Evolutionary conservation across 1,140 invertebrate genomes (phyloP).

Genomic region (Sinonovacula constricta): DNA sequence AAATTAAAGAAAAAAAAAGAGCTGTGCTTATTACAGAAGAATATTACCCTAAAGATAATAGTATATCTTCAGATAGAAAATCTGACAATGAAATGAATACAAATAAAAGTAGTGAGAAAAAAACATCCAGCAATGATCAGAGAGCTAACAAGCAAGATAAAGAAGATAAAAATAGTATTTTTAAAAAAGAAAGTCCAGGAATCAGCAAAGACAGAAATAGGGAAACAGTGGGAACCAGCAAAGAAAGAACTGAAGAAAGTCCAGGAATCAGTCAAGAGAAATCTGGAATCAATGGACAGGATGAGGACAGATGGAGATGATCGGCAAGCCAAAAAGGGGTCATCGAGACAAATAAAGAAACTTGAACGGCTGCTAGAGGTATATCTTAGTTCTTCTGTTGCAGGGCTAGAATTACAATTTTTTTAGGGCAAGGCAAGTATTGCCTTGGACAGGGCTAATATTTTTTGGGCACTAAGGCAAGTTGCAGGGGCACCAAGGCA

Average conservation of each 20-base stretch:
- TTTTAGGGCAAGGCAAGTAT: neutral
- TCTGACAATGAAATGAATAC: neutral
- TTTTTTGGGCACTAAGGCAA: too few species aligned
- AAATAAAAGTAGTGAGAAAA: neutral
- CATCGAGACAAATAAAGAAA: constrained; percentile 32
- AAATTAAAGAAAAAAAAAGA: neutral
- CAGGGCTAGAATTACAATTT: neutral
- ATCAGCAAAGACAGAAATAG: neutral
- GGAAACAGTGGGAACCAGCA: neutral
- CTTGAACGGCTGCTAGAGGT: constrained; percentile 38
- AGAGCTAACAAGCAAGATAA: neutral
- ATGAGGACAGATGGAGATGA: neutral
- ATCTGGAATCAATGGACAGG: neutral
- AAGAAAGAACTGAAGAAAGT: too few species aligned
- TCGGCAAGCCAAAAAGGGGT: constrained; percentile 23
- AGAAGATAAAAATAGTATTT: neutral
- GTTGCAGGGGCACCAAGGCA: too few species aligned
- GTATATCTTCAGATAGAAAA: neutral
- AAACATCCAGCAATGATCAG: neutral
- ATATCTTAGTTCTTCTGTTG: neutral
- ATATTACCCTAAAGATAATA: neutral
- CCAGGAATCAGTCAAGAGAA: neutral
- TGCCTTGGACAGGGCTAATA: too few species aligned
- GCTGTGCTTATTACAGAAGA: neutral
- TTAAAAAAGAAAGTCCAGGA: neutral